Conservation (phyloP, 1,140 invertebrate species). For the Anthonomus grandis region DNA sequence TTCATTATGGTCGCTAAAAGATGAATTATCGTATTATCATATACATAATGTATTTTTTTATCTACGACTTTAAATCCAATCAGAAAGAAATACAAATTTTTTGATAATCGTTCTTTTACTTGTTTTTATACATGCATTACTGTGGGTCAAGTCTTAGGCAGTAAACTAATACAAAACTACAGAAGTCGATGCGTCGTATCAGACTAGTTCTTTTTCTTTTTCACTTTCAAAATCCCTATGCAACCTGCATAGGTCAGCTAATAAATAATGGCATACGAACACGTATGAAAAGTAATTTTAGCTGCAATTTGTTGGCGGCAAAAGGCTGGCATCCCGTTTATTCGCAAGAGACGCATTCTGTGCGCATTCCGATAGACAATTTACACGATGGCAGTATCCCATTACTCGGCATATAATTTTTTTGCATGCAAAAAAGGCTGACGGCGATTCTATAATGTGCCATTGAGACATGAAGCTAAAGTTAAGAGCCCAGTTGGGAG, state of each 20-base stretch:
- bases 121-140: no score
- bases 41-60: no score
- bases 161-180: conserved; percentile 5
- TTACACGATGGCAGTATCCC: conserved; percentile 43
- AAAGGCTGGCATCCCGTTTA: conserved; percentile 33
- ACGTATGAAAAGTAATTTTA: conserved; percentile 31
- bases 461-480: conserved; percentile 22
- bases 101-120: no score
- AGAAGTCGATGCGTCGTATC: conserved; percentile 8
- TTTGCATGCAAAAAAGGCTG: conserved; percentile 36
- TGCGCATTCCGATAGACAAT: conserved; percentile 41
- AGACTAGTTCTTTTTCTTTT: neutral
- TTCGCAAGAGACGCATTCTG: conserved; percentile 39
- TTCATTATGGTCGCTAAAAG: no score
- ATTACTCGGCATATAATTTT: conserved; percentile 43
- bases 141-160: no score
- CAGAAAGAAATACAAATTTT: no score
- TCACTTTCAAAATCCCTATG: neutral
- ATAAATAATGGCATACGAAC: conserved; percentile 28
- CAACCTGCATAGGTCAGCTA: conserved; percentile 24
- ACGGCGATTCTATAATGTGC: conserved; percentile 19
- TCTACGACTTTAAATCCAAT: no score
- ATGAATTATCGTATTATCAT: no score
- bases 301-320: conserved; percentile 34
- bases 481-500: conserved; percentile 13